Conservation (phyloP, 2,797 vertebrate genomes). For the Streptopelia turtur region DNA sequence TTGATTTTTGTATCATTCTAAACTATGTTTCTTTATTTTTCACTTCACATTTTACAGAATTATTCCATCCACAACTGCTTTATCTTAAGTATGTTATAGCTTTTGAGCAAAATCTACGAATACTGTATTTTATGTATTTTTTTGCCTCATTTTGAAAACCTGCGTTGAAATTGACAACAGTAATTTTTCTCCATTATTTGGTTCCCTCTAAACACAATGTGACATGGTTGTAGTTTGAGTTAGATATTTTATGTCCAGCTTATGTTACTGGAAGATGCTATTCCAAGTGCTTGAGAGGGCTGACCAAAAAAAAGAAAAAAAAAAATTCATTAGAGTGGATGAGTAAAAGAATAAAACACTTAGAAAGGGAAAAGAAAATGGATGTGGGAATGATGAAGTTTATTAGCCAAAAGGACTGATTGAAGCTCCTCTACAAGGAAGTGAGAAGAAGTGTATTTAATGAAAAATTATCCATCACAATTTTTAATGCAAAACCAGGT, state of each 20-base stretch:
- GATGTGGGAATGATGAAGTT: not conserved
- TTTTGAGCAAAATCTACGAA: not conserved
- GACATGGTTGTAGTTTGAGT: not conserved
- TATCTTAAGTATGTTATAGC: not conserved
- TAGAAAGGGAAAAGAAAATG: not conserved
- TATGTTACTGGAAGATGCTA: accelerated
- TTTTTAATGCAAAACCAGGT: not conserved
- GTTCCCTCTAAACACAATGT: not conserved
- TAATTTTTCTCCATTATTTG: not conserved
- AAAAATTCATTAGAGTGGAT: not conserved
- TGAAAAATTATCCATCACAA: not conserved
- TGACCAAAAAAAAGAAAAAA: not conserved
- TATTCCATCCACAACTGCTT: not conserved
- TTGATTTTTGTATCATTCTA: not conserved
- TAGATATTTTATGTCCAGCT: not conserved
- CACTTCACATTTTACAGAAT: not conserved
- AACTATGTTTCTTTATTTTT: not conserved
- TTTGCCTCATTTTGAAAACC: not conserved
- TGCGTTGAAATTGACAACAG: not conserved
- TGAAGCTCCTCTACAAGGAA: not conserved
- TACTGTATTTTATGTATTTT: not conserved
- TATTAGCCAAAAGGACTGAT: not conserved
- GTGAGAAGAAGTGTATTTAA: not conserved
- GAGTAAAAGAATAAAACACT: not conserved
- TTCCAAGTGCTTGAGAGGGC: not conserved